Conservation (phyloP, 2,888 invertebrate species). For the Drosophila greeni region DNA sequence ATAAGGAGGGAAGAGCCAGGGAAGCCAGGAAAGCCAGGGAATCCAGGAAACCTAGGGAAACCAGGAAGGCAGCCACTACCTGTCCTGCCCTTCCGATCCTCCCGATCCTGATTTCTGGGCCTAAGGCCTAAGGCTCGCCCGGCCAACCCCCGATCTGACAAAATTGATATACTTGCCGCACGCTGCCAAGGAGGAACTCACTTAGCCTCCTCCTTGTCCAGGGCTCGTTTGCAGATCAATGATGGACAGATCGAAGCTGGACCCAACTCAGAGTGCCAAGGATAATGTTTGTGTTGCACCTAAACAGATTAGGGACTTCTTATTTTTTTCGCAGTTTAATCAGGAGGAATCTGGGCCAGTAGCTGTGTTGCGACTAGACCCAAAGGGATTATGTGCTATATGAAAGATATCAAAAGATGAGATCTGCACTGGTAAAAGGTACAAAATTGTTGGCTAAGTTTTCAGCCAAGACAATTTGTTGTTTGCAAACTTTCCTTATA, state of each 20-base stretch:
- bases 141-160: slow-evolving; percentile 34
- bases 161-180: slow-evolving; percentile 50
- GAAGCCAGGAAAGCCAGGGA: not conserved
- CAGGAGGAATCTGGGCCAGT: not conserved
- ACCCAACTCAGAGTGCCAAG: slow-evolving; percentile 22
- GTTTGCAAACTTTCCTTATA: too few relatives aligned
- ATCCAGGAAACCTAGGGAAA: not conserved
- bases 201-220: slow-evolving; percentile 12
- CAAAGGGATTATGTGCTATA: slow-evolving; percentile 8
- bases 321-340: not conserved
- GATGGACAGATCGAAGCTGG: slow-evolving; percentile 28
- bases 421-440: not conserved
- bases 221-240: slow-evolving; percentile 2
- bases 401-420: not conserved
- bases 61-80: slow-evolving; percentile 18
- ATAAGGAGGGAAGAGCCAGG: not conserved
- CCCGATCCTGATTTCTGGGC: not conserved
- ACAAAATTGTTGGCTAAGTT: not conserved
- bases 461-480: not conserved
- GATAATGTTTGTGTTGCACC: slow-evolving; percentile 32
- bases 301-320: slow-evolving; percentile 26
- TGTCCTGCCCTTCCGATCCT: slow-evolving; percentile 8
- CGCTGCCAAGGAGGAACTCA: slow-evolving; percentile 23
- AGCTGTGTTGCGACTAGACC: slow-evolving; percentile 1
- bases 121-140: slow-evolving; percentile 1